Evolutionary conservation across 2,888 invertebrate genomes (phyloP), one percentile per base, ranked within the genome.

Genomic region (Phlogophora meticulosa): DNA sequence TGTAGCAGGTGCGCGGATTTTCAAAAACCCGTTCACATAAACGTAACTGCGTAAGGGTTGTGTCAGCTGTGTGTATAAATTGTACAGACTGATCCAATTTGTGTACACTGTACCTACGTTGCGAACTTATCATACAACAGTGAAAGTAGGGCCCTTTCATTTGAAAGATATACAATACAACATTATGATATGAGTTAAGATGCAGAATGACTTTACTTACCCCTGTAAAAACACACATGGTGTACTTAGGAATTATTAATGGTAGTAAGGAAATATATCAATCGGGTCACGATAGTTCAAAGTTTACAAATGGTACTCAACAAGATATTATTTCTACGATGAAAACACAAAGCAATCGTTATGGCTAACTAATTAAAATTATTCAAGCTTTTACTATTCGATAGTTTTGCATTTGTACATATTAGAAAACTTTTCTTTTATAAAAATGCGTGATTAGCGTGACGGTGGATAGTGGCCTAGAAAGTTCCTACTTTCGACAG

Each of bases 401-500:
- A 59, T 57, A 64, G 49, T 71, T 70, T 63, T 59, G 28, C 65
- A 67, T 71, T 71, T 81, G 78, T 78, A 71, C 69, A 77, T 79
- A 89, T 90, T 92, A 92, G 92, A 92, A 92, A 92, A 89, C 85
- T 86, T 81, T 81, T 85, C 82, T 86, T 83, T 89, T 90, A 91
- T 90, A 92, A 91, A 92, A 93, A 90, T 90, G 88, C 91, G 91
- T 92, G 92, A 91, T 92, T 88, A 90, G 91, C 90, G 91, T 93
- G 92, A 90, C 90, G 87, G 86, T 82, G 86, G 86, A 90, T 88
- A 89, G 86, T 90, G 92, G 90, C 92, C 93, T 94, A 94, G 94
- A 94, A 94, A 94, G 92, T 91, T 85, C 71, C 89, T 87, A 94
- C 94, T 94, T 94, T 94, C 94, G 91, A 91, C 90, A 76, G 80